phyloP scores from a whole-genome alignment of 2,113 vertebrate species.

The Willisornis vidua region DNA sequence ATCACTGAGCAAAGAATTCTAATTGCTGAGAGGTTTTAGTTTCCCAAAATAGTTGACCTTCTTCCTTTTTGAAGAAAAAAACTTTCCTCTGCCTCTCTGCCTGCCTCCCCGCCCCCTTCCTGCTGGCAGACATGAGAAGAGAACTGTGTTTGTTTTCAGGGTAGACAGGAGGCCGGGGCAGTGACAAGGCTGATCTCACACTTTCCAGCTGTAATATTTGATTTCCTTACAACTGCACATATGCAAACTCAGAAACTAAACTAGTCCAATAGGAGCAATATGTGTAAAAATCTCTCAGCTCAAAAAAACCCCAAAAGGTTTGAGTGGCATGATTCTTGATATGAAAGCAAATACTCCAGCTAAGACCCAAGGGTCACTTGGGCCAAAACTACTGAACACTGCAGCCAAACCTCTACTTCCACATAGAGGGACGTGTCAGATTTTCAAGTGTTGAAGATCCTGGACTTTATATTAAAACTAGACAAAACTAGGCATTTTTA shows the following conservation, averaged over 20 bases:
- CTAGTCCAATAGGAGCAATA: not conserved
- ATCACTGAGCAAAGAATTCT: slow-evolving; percentile 37
- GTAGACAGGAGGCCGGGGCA: not conserved
- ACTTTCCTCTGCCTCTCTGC: slow-evolving; percentile 28
- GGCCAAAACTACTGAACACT: not conserved
- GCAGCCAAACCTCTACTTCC: not conserved
- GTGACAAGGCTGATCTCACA: slow-evolving; percentile 41
- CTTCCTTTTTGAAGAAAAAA: slow-evolving; percentile 45
- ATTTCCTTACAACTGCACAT: slow-evolving; percentile 57
- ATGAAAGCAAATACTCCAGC: not conserved
- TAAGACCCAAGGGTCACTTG: not conserved
- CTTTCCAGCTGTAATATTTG: slow-evolving; percentile 62
- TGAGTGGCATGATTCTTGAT: not conserved
- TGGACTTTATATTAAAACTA: not conserved
- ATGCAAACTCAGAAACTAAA: slow-evolving; percentile 22
- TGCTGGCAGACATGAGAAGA: slow-evolving; percentile 51
- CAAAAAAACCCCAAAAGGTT: not conserved
- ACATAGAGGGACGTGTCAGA: too few species aligned
- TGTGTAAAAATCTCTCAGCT: not conserved
- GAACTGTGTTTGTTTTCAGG: slow-evolving; percentile 42
- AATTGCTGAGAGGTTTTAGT: slow-evolving; percentile 48
- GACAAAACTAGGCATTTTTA: not conserved
- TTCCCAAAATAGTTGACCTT: slow-evolving; percentile 62
- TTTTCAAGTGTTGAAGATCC: not conserved
- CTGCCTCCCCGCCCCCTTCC: slow-evolving; percentile 21